Base-by-base conservation (phyloP, 2,888 invertebrate genomes). In the Phyllotreta striolata region DNA sequence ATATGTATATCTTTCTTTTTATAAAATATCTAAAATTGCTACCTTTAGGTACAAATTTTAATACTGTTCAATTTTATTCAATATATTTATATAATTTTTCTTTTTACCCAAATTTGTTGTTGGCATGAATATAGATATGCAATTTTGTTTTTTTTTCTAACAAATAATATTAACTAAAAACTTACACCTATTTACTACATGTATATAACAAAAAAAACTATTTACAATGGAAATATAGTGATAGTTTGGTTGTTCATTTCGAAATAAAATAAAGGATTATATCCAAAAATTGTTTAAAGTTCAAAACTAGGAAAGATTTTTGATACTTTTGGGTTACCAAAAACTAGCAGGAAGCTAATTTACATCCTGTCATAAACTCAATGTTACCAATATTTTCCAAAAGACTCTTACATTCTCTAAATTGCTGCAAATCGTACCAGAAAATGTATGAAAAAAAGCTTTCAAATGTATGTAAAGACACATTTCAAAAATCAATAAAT, bases 1-100 rank as follows among this genome's bases (percentile, higher is more conserved):
- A 66, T 66, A 77, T 78, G 75, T 78, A 77, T 77, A 78, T 78
- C 77, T 75, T 76, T 67, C 64, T 75, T 72, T 75, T 80, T 80
- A 81, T 78, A 81, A 81, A 80, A 81, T 80, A 78, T 80, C 81
- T 80, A 80, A 79, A 65, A 79, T 72, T 77, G 77, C 81, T 80
- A 81, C 80, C 79, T 78, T 80, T 80, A 81, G 81, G 80, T 81
- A 81, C 81, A 79, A 81, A 80, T 81, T 78, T 80, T 81, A 81
- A 81, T 81, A 81, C 81, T 81, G 81, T 76, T 78, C 71, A 76
- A 74, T 77, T 75, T 24, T 75, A 76, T 72, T 76, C 73, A 73
- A 75, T 75, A 76, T 77, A n/a, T n/a, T n/a, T n/a, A 77, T 78
- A 74, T 75, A 76, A 74, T 73, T 74, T 73, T 63, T 71, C 55